These are phyloP conservation scores for Condylura cristata DNA, from an alignment of 2,113 vertebrate species.

Conservation along the genomic window DNA sequence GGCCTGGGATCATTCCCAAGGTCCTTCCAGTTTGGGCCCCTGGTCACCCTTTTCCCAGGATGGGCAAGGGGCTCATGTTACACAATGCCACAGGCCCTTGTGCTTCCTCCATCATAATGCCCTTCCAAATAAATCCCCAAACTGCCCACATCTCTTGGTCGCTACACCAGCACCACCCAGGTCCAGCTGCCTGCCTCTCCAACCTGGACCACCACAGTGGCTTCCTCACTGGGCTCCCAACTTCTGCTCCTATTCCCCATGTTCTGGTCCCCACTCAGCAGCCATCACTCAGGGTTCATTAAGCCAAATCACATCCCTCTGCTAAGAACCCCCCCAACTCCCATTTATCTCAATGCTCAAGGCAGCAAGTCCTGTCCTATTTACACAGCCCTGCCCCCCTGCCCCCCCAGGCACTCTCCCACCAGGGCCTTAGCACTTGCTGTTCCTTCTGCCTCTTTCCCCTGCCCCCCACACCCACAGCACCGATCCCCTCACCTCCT, in stretches of 20 bases:
- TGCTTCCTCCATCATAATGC: not conserved
- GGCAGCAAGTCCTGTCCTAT: not conserved
- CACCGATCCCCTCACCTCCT: not conserved
- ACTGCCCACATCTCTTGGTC: not conserved
- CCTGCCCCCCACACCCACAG: no score
- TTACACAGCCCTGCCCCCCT: no score
- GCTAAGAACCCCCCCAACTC: not conserved
- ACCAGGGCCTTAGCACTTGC: not conserved
- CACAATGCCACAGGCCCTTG: not conserved
- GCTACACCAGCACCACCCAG: fast-evolving
- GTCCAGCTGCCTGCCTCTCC: not conserved
- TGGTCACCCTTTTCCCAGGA: slow-evolving; percentile 37
- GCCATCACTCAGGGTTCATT: not conserved
- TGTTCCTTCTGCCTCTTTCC: no score
- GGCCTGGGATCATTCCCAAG: slow-evolving; percentile 28
- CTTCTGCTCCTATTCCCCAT: not conserved
- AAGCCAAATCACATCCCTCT: not conserved
- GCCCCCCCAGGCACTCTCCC: not conserved
- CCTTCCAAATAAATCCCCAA: not conserved
- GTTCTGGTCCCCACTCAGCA: not conserved
- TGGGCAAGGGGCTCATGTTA: not conserved
- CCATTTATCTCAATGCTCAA: not conserved
- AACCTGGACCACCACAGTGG: fast-evolving
- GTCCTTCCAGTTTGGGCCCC: not conserved
- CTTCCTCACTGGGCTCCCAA: not conserved